Evolutionary conservation across 53 echinoderm and acorn worm genomes (phyloP).

Genomic region (Temnopleurus reevesii): DNA sequence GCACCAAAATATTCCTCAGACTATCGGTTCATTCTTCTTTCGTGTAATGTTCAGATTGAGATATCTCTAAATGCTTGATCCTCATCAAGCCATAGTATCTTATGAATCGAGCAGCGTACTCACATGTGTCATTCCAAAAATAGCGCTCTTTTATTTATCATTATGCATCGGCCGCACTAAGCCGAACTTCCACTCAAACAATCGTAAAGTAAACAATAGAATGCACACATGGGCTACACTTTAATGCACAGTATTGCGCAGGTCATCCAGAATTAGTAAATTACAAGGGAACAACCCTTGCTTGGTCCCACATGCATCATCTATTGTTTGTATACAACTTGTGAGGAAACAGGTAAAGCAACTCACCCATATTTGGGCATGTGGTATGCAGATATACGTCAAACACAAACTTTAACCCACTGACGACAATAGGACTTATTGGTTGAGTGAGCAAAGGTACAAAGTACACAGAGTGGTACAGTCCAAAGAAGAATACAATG

Average conservation of each 20-base stretch:
- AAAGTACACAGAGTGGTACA: not conserved
- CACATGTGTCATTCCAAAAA: not conserved
- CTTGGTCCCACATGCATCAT: not conserved
- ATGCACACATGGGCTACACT: not conserved
- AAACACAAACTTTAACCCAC: not conserved
- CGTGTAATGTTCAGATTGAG: too few species aligned
- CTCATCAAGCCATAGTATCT: not conserved
- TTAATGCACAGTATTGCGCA: not conserved
- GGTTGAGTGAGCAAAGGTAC: not conserved
- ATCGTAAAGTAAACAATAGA: conserved; percentile 4
- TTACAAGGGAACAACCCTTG: not conserved
- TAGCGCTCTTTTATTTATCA: conserved; percentile 3
- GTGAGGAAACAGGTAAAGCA: not conserved
- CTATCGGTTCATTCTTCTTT: too few species aligned
- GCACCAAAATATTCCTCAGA: too few species aligned
- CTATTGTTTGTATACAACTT: conserved; percentile 10
- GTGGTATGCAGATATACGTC: not conserved
- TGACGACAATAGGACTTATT: not conserved
- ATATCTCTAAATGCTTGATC: not conserved
- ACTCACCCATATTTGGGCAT: not conserved
- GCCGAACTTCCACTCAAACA: not conserved
- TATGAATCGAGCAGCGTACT: not conserved
- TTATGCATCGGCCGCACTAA: too few species aligned
- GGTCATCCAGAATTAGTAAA: not conserved
- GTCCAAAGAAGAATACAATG: not conserved